These are phyloP conservation scores for Sapajus apella DNA, from an alignment of 2,113 vertebrate species.

Conservation along the genomic window DNA sequence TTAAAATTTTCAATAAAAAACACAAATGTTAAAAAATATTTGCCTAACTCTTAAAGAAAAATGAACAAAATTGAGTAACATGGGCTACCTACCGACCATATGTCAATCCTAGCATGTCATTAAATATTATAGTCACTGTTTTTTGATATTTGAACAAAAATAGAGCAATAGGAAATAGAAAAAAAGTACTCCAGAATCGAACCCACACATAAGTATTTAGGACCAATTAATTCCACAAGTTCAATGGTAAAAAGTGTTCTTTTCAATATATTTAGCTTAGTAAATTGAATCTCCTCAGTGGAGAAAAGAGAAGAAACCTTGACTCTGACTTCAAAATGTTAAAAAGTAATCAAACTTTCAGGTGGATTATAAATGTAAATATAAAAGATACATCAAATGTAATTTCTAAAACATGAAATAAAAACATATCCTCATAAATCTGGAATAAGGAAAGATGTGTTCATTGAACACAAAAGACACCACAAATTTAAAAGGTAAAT, in stretches of 20 bases:
- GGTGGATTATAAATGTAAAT: not conserved
- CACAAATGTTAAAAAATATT: not conserved
- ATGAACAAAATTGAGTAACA: not conserved
- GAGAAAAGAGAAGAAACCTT: not conserved
- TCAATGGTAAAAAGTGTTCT: not conserved
- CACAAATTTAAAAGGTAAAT: not conserved
- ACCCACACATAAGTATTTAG: not conserved
- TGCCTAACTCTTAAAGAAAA: not conserved
- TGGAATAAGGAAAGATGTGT: not conserved
- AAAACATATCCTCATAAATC: not conserved
- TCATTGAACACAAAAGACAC: not conserved
- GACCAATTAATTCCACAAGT: too few relatives aligned
- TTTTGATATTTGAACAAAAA: not conserved
- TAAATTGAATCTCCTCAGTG: not conserved
- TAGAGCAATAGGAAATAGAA: not conserved
- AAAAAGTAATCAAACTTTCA: not conserved
- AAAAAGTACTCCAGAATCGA: not conserved
- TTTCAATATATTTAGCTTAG: not conserved
- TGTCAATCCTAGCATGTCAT: not conserved
- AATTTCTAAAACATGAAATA: not conserved
- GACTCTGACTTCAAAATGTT: not conserved
- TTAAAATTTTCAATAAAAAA: not conserved
- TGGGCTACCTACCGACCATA: not conserved
- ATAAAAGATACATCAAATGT: not conserved
- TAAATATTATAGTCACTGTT: not conserved